A percentile compares a stretch with the other conserved stretches of the same genome.
Evolutionary conservation across 2,797 vertebrate genomes (phyloP).

Genomic region (Pogonophryne albipinna): DNA sequence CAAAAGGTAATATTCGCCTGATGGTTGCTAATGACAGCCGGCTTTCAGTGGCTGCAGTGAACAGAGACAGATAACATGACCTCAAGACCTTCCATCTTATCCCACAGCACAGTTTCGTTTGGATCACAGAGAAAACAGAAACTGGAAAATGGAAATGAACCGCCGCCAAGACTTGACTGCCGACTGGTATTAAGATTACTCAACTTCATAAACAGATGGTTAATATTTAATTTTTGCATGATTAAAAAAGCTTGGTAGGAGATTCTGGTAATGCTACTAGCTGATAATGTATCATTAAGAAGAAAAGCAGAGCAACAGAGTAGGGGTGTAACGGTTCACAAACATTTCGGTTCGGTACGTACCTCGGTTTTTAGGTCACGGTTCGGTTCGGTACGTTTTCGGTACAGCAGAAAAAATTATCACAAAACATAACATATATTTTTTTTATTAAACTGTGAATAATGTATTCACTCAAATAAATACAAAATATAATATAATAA

Average conservation of each 20-base stretch:
- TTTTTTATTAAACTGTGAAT: too few relatives aligned
- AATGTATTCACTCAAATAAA: too few relatives aligned
- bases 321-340: too few relatives aligned
- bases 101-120: conserved; percentile 17
- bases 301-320: too few relatives aligned
- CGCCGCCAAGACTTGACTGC: not conserved
- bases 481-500: too few relatives aligned
- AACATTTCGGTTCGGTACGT: too few relatives aligned
- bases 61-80: conserved; percentile 29
- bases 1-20: conserved; percentile 38
- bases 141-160: conserved; percentile 32
- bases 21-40: conserved; percentile 32
- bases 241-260: not conserved
- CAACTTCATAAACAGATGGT: not conserved
- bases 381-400: too few relatives aligned
- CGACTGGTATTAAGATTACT: not conserved
- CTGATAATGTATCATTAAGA: too few relatives aligned
- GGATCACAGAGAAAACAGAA: conserved; percentile 28
- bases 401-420: too few relatives aligned
- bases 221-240: not conserved
- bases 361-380: too few relatives aligned
- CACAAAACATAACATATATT: too few relatives aligned
- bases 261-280: not conserved
- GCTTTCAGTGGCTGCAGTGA: conserved; percentile 26
- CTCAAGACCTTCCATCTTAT: conserved; percentile 23